phyloP scores from a whole-genome alignment of 1,140 invertebrate genomes.

The Hycleus phaleratus region DNA sequence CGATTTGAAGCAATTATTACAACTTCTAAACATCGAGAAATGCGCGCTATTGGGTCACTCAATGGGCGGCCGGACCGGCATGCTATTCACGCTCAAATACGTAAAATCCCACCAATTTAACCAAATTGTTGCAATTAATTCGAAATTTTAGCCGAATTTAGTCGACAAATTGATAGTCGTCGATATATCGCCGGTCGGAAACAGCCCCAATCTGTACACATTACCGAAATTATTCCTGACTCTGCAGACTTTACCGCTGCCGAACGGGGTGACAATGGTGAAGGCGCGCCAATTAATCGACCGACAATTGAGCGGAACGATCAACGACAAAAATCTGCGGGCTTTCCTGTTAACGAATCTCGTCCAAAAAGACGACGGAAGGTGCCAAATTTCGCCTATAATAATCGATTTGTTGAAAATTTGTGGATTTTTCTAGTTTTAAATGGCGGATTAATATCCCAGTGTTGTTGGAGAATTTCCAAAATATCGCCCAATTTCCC shows the following conservation, averaged over 20 bases:
- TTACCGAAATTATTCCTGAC: slow-evolving; percentile 59
- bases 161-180: slow-evolving; percentile 73
- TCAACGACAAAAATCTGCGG: slow-evolving; percentile 43
- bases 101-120: slow-evolving; percentile 31
- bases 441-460: slow-evolving; percentile 41
- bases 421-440: slow-evolving; percentile 21
- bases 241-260: slow-evolving; percentile 53
- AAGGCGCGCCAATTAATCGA: slow-evolving; percentile 56
- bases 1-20: slow-evolving; percentile 61
- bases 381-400: not conserved
- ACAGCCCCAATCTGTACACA: slow-evolving; percentile 52
- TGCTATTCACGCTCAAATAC: slow-evolving; percentile 66
- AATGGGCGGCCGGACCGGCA: slow-evolving; percentile 81
- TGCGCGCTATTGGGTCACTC: slow-evolving; percentile 76
- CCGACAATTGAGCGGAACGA: slow-evolving; percentile 42
- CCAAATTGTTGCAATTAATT: not conserved
- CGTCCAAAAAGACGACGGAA: slow-evolving; percentile 25
- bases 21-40: slow-evolving; percentile 50
- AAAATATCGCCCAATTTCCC: slow-evolving; percentile 58
- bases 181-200: slow-evolving; percentile 72
- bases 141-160: slow-evolving; percentile 61
- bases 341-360: slow-evolving; percentile 48
- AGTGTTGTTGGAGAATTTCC: slow-evolving; percentile 28
- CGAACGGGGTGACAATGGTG: slow-evolving; percentile 52
- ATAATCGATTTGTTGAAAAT: too few species aligned